Evolutionary conservation across 1,140 invertebrate genomes (phyloP).

Genomic region (Zaprionus davidi): DNA sequence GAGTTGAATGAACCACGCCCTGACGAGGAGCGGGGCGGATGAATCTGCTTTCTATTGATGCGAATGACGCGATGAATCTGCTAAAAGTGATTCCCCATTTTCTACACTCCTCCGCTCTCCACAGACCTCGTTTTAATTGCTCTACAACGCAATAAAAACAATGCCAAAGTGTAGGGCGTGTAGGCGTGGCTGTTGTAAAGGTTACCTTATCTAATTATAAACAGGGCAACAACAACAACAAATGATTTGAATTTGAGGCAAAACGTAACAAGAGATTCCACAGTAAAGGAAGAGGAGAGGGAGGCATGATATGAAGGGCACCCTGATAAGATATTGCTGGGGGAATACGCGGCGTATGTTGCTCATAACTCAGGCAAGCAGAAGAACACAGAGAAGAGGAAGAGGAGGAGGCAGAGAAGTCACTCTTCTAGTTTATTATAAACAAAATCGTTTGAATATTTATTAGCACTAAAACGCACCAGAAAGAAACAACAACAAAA

Average conservation of each 20-base stretch:
- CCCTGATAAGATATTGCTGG: slow-evolving; percentile 24
- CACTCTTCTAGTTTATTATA: slow-evolving; percentile 71
- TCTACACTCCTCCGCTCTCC: not conserved
- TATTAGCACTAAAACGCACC: slow-evolving; percentile 48
- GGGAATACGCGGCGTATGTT: not conserved
- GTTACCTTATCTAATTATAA: slow-evolving; percentile 42
- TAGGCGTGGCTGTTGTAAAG: slow-evolving; percentile 32
- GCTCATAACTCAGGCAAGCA: slow-evolving; percentile 20
- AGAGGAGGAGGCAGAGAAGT: not conserved
- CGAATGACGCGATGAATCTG: not conserved
- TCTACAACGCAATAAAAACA: slow-evolving; percentile 52
- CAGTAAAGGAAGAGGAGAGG: not conserved
- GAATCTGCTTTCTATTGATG: not conserved
- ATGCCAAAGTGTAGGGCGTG: slow-evolving; percentile 20
- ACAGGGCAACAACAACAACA: slow-evolving; percentile 4
- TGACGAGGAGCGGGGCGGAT: not conserved
- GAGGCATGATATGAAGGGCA: not conserved
- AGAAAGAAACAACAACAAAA: slow-evolving; percentile 16
- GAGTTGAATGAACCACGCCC: slow-evolving; percentile 63
- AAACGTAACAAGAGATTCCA: slow-evolving; percentile 19
- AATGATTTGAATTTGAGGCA: slow-evolving; percentile 20
- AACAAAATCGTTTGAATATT: slow-evolving; percentile 79
- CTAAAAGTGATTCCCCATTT: not conserved
- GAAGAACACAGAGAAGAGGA: too few relatives aligned
- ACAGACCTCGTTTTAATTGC: slow-evolving; percentile 42